Evolutionary conservation across 2,113 vertebrate species (phyloP), one percentile per base, ranked within the genome.

Genomic region (Alethe castanea): DNA sequence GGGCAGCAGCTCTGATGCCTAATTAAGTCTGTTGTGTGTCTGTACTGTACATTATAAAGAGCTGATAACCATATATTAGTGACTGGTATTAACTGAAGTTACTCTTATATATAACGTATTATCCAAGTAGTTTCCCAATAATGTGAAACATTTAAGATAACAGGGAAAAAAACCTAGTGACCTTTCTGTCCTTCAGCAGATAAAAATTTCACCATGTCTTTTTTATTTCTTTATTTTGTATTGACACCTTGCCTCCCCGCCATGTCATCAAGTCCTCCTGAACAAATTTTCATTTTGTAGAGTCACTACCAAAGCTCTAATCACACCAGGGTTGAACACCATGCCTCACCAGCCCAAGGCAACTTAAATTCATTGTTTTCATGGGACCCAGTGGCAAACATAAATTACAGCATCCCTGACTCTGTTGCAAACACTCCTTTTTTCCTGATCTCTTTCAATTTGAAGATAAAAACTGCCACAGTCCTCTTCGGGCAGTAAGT

Each of bases 391-490:
- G 42, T 35, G 42, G 47, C 81, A 92, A 91, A 59, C 44, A 84
- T 59, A 88, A 96, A 74, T 95, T 81, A 84, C 47, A 85, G 25
- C 54, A 88, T 83, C 29, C 38, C 44, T 88, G 70, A 26, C 52
- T 17, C 35, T 38, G 13, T 38, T 74, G 45, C 35, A 74, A 67
- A 62, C 42, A 26, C 13, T 76, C 88, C 60, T 95, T 92, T 97
- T 97, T 91, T 90, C 20, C 38, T 84, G 36, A 62, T 11, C 38
- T 53, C 56, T 84, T 91, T 78, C 92, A 94, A 57, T 82, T 29
- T 95, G 23, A 78, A 66, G 90, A 92, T 94, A 96, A 95, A 95
- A 97, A 90, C 62, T 87, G 91, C 81, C 83, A 94, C 62, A 61
- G 60, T 60, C 95, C 71, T 96, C 78, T 94, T 81, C 61, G 93